These are phyloP conservation scores for Clarias magur DNA, from an alignment of 2,113 vertebrate genomes.

Conservation along the genomic window DNA sequence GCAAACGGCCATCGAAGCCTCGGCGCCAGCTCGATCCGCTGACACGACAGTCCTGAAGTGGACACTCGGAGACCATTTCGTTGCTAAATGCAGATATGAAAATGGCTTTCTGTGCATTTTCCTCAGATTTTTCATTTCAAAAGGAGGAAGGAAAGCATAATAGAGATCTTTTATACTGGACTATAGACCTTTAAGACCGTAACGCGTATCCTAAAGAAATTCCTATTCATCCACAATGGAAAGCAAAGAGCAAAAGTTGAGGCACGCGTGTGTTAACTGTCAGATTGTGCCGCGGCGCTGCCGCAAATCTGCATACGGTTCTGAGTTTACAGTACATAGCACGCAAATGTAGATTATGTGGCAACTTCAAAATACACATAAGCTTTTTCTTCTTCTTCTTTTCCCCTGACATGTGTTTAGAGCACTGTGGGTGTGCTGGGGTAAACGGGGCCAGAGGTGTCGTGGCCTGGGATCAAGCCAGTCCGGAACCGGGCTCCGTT, in stretches of 20 bases:
- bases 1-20: constrained; percentile 43
- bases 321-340: background rate
- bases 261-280: background rate
- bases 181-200: background rate
- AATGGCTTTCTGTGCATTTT: constrained; percentile 39
- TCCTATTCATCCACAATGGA: background rate
- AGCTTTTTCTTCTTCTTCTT: background rate
- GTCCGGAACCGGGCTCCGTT: constrained; percentile 60
- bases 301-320: background rate
- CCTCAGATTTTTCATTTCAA: background rate
- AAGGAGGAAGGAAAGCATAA: background rate
- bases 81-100: constrained; percentile 46
- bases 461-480: constrained; percentile 69
- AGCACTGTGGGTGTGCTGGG: constrained; percentile 42
- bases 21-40: constrained; percentile 37
- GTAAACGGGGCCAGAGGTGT: constrained; percentile 70
- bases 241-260: background rate
- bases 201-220: background rate
- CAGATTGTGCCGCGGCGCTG: background rate
- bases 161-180: background rate
- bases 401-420: background rate
- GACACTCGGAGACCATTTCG: constrained; percentile 46
- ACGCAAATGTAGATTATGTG: background rate
- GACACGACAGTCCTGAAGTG: constrained; percentile 45
- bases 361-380: background rate